phyloP scores from a whole-genome alignment of 2,888 invertebrate species.

The Actias luna region DNA sequence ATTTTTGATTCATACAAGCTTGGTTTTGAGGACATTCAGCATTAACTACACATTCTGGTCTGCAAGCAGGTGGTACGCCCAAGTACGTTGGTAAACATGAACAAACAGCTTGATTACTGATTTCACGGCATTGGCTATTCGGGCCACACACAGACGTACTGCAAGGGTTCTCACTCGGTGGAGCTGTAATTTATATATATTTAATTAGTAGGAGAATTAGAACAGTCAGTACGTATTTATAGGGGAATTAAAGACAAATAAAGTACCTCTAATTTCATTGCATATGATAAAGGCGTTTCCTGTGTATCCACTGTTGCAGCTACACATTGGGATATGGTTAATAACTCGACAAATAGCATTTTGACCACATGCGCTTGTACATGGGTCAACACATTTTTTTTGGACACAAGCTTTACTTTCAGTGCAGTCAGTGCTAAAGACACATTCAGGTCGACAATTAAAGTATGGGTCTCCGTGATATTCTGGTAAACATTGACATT shows the following conservation, averaged over 20 bases:
- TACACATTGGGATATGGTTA: slow-evolving; percentile 86
- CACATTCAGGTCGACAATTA: slow-evolving; percentile 90
- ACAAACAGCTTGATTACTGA: slow-evolving; percentile 86
- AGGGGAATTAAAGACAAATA: not conserved
- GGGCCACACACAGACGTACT: slow-evolving; percentile 88
- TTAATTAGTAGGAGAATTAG: slow-evolving; percentile 16
- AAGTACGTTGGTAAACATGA: slow-evolving; percentile 86
- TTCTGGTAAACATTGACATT: slow-evolving; percentile 87
- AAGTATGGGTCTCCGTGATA: slow-evolving; percentile 88
- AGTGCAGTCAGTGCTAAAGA: slow-evolving; percentile 88
- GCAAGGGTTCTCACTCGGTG: slow-evolving; percentile 80
- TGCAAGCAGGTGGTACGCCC: slow-evolving; percentile 87
- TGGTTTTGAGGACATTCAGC: slow-evolving; percentile 86
- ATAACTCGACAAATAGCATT: slow-evolving; percentile 82
- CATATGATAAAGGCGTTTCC: slow-evolving; percentile 80
- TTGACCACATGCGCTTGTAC: slow-evolving; percentile 86
- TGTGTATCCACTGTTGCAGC: slow-evolving; percentile 83
- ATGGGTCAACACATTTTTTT: slow-evolving; percentile 89
- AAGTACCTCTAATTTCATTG: slow-evolving; percentile 80
- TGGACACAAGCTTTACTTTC: slow-evolving; percentile 86
- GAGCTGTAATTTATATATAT: slow-evolving; percentile 39
- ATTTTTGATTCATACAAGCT: slow-evolving; percentile 87
- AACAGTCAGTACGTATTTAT: slow-evolving; percentile 6
- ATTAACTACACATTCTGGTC: slow-evolving; percentile 87
- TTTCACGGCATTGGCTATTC: slow-evolving; percentile 84